A percentile compares a stretch with the other conserved stretches of the same genome.
phyloP scores from a whole-genome alignment of 53 echinoderm and acorn worm species.

The Luidia sarsii region DNA sequence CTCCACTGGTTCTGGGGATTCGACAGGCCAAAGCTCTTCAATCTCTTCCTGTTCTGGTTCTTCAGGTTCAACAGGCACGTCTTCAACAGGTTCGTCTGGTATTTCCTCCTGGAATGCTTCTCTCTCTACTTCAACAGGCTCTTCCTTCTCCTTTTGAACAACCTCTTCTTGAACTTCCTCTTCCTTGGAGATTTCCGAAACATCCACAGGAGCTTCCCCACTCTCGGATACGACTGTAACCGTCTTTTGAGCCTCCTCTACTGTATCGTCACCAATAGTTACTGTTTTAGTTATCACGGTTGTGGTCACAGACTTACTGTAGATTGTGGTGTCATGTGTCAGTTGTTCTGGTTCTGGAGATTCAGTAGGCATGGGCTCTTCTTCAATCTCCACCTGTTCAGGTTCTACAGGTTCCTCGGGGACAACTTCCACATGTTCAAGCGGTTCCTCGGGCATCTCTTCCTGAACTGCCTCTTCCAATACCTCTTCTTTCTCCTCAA shows the following conservation, averaged over 20 bases:
- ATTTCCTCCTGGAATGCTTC: no score
- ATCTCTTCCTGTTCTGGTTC: conserved; percentile 2
- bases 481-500: no score
- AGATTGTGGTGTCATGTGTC: no score
- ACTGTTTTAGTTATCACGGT: background rate
- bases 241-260: background rate
- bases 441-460: background rate
- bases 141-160: conserved; percentile 27
- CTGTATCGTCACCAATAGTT: background rate
- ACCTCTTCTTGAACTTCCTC: conserved; percentile 19
- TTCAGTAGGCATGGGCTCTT: conserved; percentile 4
- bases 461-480: background rate
- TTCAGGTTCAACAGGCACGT: conserved; percentile 16
- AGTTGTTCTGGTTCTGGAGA: background rate
- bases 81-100: background rate
- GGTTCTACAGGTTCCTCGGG: background rate
- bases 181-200: conserved; percentile 1
- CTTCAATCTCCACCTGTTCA: background rate
- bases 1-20: no score
- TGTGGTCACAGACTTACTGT: no score
- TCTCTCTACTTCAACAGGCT: conserved; percentile 7
- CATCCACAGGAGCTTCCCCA: background rate
- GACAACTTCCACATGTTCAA: background rate
- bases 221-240: background rate
- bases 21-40: no score